phyloP scores from a whole-genome alignment of 2,888 invertebrate genomes.

The Drosophila nigricruria region DNA sequence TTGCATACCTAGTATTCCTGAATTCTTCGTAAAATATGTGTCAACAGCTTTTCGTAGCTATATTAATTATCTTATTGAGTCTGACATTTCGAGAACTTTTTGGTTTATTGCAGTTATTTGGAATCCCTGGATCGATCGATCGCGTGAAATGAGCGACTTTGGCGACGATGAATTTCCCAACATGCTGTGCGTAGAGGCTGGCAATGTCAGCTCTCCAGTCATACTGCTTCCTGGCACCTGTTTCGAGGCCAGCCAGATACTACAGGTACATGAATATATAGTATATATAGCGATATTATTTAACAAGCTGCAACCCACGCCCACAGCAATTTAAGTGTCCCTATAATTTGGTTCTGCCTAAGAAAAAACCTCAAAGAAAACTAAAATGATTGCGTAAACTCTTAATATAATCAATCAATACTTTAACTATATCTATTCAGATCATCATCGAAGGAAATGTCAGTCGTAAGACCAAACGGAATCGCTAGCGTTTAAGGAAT shows the following conservation, averaged over 20 bases:
- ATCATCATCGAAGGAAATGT: constrained; percentile 85
- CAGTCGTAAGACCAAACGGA: constrained; percentile 85
- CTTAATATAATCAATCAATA: constrained; percentile 6
- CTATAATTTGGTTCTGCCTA: constrained; percentile 16
- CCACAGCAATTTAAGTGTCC: constrained; percentile 68
- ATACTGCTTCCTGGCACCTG: constrained; percentile 95
- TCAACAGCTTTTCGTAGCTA: too few species aligned
- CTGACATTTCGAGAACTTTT: neutral
- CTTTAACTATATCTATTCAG: constrained; percentile 51
- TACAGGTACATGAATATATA: constrained; percentile 88
- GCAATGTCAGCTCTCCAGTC: constrained; percentile 94
- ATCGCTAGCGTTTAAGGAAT: constrained; percentile 85
- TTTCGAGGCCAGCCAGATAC: constrained; percentile 95
- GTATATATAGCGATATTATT: neutral
- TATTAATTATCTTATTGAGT: neutral
- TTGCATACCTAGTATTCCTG: too few species aligned
- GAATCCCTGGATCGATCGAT: constrained; percentile 98
- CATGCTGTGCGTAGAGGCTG: constrained; percentile 98
- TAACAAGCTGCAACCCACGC: constrained; percentile 2
- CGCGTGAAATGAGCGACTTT: constrained; percentile 96
- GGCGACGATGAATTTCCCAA: constrained; percentile 98
- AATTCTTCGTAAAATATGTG: too few species aligned
- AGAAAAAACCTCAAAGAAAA: neutral
- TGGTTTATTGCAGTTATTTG: constrained; percentile 89
- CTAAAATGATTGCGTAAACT: neutral